phyloP scores from a whole-genome alignment of 2,888 invertebrate genomes.

The Melipona beecheii region DNA sequence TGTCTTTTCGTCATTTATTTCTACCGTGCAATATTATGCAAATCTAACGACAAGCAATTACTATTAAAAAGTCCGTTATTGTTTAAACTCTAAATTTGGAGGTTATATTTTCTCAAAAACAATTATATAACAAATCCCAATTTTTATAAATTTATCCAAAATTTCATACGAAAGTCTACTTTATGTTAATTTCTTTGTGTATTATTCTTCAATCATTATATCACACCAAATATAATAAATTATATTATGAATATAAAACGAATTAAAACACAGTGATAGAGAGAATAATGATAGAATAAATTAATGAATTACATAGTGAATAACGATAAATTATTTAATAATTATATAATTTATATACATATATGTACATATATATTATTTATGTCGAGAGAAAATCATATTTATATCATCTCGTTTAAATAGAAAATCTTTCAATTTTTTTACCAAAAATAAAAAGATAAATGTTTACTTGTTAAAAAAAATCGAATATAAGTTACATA shows the following conservation, averaged over 20 bases:
- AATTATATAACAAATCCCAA: background rate
- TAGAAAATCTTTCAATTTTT: background rate
- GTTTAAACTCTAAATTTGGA: background rate
- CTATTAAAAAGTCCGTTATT: background rate
- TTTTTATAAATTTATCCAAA: background rate
- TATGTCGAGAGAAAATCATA: background rate
- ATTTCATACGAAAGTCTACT: background rate
- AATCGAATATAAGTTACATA: background rate
- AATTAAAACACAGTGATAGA: no score
- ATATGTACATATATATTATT: no score
- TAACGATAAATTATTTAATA: no score
- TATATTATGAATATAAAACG: no score
- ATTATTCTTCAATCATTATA: no score
- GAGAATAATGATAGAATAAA: no score
- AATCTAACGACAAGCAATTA: background rate
- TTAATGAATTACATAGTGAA: no score
- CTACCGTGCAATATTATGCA: background rate
- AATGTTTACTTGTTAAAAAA: background rate
- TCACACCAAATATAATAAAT: no score
- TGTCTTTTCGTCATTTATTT: background rate
- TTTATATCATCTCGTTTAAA: background rate
- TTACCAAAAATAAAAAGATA: background rate
- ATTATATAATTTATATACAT: no score
- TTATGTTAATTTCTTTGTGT: background rate
- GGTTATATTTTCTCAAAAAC: background rate